Evolutionary conservation across 1,140 invertebrate species (phyloP), one percentile per base, ranked within the genome.

Genomic region (Drosophila albomicans): DNA sequence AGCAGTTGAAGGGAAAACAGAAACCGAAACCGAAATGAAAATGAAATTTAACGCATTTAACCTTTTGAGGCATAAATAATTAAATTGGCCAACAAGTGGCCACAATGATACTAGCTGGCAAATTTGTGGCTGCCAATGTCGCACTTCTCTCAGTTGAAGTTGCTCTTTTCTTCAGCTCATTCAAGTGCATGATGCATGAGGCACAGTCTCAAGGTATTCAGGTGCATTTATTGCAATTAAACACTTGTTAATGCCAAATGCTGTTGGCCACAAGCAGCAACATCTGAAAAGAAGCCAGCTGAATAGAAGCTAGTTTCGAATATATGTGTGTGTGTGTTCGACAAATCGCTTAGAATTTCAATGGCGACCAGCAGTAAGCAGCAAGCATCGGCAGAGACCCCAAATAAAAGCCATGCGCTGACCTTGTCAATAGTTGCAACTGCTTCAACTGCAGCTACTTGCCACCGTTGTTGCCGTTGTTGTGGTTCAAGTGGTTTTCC

Each of bases 211-310:
- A 89, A 89, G 85, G 85, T 78, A 71, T 78, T 81, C 85, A 73
- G 81, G 81, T 89, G 85, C 86, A 89, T 89, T 89, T 89, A 89
- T 89, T 89, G 85, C 85, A 89, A 89, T 89, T 89, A 89, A 90
- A 89, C 81, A 89, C 81, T 89, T 89, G 85, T 76, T 85, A 78
- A 80, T 84, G 78, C 73, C 77, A 79, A 73, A 63, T 64, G 67
- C 58, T 72, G 71, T 63, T 71, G 70, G 69, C 78, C 69, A 76
- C 80, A 80, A 80, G 76, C 81, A 49, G 72, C 63, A 32, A 7
- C 59, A 68, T 67, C 67, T 74, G 72, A 81, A 38, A 8, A 16
- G 38, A 41, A 41, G 10, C 61, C 49, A 75, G 56, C 61, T 81
- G 58, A 75, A 81, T 63, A 25, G 20, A 25, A 25, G 20, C 20